Evolutionary conservation across 2,113 vertebrate species (phyloP), one percentile per base, ranked within the genome.

Genomic region (Anser brachyrhynchus): DNA sequence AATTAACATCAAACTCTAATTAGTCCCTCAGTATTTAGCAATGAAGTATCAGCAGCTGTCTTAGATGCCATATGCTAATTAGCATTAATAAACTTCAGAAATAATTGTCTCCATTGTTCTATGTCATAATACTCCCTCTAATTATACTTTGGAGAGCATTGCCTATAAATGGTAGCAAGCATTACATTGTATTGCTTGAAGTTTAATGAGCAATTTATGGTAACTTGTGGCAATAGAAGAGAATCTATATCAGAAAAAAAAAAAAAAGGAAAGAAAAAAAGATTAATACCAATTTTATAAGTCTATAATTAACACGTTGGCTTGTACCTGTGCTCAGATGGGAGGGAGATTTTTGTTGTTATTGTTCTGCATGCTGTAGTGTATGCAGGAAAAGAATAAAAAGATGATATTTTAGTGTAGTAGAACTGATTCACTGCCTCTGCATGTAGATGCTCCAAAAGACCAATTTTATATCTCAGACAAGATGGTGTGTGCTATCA

Each of bases 31-130:
- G 97, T 98, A 98, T 98, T 98, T 97, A 98, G 97, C 98, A 97
- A 94, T 97, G 98, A 98, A 98, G 98, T 96, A 98, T 98, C 98
- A 98, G 98, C 98, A 98, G 98, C 98, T 98, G 98, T 97, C 97
- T 97, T 96, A 97, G 97, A 98, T 97, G 97, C 98, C 98, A 98
- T 98, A 98, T 98, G 98, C 97, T 98, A 98, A 98, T 98, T 98
- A 98, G 96, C 97, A 98, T 98, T 98, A 98, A 98, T 98, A 98
- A 98, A 98, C 98, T 98, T 98, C 98, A 98, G 97, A 98, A 98
- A 98, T 98, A 98, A 98, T 98, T 98, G 98, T 98, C 97, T 98
- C 96, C 96, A 98, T 98, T 98, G 98, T 98, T 98, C 97, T 97
- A 93, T 98, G 97, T 98, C 98, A 98, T 98, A 98, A 98, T 98